Base-by-base conservation (phyloP, 2,797 vertebrate species). In the Ctenopoma multispine region DNA sequence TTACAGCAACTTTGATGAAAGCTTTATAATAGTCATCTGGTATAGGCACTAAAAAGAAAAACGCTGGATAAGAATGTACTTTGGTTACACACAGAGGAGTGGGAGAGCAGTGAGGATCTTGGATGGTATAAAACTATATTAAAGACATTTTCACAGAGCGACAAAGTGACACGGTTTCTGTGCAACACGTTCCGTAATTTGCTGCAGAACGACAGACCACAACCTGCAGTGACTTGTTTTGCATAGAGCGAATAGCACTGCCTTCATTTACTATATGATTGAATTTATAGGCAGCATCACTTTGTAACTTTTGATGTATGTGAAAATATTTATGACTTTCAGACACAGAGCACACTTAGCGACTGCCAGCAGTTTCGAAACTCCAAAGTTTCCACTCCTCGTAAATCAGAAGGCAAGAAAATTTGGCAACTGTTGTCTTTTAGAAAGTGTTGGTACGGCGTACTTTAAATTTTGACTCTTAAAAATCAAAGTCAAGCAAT, bases 281-380 rank as follows among this genome's bases (percentile, higher is more conserved):
- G 7, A 29, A 69, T 50, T 62, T 69, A 18, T 48, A 56, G 56
- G 50, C 49, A 63, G 23, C 12, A 50, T 48, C 40, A 20, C n/a
- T 46, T 60, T 46, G 17, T 8, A 12, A 24, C 12, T 53, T 77
- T 48, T 47, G 53, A 55, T 71, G 48, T 44, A 1, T 29, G 46
- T 66, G 21, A 67, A 77, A 83, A 70, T n/a, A 77, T 63, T 0
- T 11, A 55, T 21, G 34, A 75, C 31, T 59, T 49, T 23, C n/a
- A 20, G 36, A 54, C 43, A 68, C 27, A 18, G 5, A 34, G 50
- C 59, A 55, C 59, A 71, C 50, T 70, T 63, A 75, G 66, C 43
- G 24, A 31, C 46, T 31, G 47, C 44, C 95, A 96, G 91, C 96
- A 95, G 61, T 49, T 58, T 49, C 9, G 34, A 63, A 77, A 54